A percentile compares a stretch with the other conserved stretches of the same genome.
These are phyloP conservation scores for Chrysemys picta DNA, from an alignment of 2,113 vertebrate species.

Conservation along the genomic window DNA sequence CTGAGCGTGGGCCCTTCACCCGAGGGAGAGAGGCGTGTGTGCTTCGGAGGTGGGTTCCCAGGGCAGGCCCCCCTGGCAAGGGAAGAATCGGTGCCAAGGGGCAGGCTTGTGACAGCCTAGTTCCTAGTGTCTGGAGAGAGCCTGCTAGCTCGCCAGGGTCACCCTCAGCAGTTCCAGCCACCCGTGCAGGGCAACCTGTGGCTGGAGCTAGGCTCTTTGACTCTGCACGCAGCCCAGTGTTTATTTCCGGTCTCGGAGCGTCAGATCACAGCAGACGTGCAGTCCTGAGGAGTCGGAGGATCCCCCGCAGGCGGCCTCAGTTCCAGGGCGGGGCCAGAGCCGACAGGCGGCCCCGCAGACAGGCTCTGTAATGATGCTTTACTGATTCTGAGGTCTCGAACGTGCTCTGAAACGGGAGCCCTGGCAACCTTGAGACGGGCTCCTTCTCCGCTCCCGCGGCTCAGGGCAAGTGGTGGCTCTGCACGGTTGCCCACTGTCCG, in stretches of 20 bases:
- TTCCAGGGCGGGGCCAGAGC: not conserved
- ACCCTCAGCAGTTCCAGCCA: not conserved
- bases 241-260: not conserved
- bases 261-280: slow-evolving; percentile 69
- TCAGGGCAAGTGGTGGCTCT: not conserved
- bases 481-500: too few relatives aligned
- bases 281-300: slow-evolving; percentile 38
- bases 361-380: slow-evolving; percentile 34
- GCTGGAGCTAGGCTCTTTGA: fast-evolving
- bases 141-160: not conserved
- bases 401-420: not conserved
- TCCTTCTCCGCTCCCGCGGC: not conserved
- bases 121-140: not conserved
- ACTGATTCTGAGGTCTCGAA: slow-evolving; percentile 60
- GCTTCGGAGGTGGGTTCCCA: not conserved
- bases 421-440: not conserved
- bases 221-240: fast-evolving
- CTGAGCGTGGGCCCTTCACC: not conserved
- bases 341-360: slow-evolving; percentile 27
- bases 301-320: slow-evolving; percentile 11
- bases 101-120: not conserved
- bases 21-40: too few relatives aligned
- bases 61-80: not conserved
- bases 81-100: not conserved
- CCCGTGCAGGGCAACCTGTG: fast-evolving